Evolutionary conservation across 2,888 invertebrate genomes (phyloP).

Genomic region (Drosophila aldrichi): DNA sequence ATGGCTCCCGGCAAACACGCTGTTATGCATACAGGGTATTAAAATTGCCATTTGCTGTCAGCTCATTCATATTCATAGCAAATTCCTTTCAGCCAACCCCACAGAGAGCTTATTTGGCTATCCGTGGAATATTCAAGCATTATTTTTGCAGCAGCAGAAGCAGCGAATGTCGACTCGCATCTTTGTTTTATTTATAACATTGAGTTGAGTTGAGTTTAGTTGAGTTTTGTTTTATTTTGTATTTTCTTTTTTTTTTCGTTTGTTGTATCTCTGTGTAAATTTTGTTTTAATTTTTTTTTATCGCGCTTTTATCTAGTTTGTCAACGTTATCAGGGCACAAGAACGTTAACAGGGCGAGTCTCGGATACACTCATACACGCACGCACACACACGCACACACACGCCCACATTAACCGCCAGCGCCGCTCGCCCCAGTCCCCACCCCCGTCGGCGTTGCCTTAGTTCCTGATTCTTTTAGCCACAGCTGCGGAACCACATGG

Average conservation of each 20-base stretch:
- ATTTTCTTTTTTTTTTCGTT: background rate
- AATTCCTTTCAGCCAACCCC: slow-evolving; percentile 3
- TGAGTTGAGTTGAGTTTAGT: slow-evolving; percentile 24
- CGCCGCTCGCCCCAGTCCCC: too few relatives aligned
- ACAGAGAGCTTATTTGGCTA: slow-evolving; percentile 36
- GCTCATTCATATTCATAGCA: slow-evolving; percentile 72
- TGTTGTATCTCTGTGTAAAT: slow-evolving; percentile 48
- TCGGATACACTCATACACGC: slow-evolving; percentile 14
- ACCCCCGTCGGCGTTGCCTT: background rate
- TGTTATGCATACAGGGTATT: slow-evolving; percentile 37
- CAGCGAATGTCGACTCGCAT: slow-evolving; percentile 33
- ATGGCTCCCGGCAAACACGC: slow-evolving; percentile 3
- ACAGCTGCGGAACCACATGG: slow-evolving; percentile 50
- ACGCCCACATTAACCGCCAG: slow-evolving; percentile 11
- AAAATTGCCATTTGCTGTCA: slow-evolving; percentile 37
- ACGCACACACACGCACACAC: slow-evolving; percentile 35
- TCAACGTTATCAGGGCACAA: slow-evolving; percentile 67
- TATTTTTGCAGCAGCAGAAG: slow-evolving; percentile 27
- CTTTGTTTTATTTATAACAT: slow-evolving; percentile 74
- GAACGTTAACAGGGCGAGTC: slow-evolving; percentile 47
- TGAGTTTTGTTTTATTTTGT: background rate
- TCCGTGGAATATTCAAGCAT: slow-evolving; percentile 47
- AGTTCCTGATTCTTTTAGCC: slow-evolving; percentile 11
- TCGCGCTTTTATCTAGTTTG: slow-evolving; percentile 79
- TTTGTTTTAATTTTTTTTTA: slow-evolving; percentile 64